Conservation (phyloP, 2,888 invertebrate genomes). For the Phragmatobia fuliginosa region DNA sequence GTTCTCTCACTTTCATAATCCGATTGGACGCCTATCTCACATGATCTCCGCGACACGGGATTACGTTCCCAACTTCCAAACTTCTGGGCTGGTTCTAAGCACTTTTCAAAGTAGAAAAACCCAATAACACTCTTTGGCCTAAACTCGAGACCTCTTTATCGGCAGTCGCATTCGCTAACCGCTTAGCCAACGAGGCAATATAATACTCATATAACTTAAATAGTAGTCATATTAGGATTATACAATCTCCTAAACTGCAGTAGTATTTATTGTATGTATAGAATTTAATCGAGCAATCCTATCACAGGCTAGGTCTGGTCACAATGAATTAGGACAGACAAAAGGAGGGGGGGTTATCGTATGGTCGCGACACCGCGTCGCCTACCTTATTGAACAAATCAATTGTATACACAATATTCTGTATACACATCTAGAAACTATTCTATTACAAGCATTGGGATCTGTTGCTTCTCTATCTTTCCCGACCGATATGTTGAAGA, state of each 20-base stretch:
- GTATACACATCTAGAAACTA: neutral
- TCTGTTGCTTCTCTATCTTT: neutral
- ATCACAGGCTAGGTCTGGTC: conserved; percentile 10
- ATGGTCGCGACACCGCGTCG: conserved; percentile 31
- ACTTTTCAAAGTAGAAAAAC: too few species aligned
- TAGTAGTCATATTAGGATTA: too few species aligned
- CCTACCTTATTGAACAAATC: conserved; percentile 27
- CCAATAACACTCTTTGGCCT: too few species aligned
- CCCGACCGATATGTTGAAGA: neutral
- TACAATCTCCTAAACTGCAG: neutral
- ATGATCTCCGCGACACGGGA: too few species aligned
- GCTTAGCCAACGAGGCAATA: too few species aligned
- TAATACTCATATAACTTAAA: too few species aligned
- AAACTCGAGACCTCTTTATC: too few species aligned
- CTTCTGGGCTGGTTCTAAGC: too few species aligned
- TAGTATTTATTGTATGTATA: neutral
- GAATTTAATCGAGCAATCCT: conserved; percentile 5
- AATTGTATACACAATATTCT: conserved; percentile 10
- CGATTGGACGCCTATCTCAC: too few species aligned
- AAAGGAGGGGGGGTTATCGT: conserved; percentile 13
- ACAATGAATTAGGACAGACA: conserved; percentile 20
- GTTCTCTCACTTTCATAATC: too few species aligned
- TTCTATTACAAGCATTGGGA: neutral
- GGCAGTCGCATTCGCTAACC: too few species aligned
- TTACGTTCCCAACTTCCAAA: too few species aligned